Conservation (phyloP, 2,113 vertebrate genomes). For the Epinephelus moara region DNA sequence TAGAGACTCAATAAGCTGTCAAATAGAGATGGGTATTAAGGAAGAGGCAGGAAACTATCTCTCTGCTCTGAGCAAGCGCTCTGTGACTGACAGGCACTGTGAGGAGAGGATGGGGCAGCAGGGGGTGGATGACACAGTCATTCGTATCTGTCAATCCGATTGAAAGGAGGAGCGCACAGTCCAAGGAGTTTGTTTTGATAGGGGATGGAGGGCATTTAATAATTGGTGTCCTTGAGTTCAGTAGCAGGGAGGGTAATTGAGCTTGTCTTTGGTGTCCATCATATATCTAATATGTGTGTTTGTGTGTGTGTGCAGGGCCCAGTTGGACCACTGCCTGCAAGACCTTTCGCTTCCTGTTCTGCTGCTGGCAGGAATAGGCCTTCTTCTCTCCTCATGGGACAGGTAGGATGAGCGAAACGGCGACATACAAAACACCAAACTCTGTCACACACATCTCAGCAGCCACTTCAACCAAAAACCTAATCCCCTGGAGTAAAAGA, state of each 20-base stretch:
- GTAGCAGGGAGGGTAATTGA: constrained; percentile 61
- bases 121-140: constrained; percentile 80
- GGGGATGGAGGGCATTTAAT: constrained; percentile 70
- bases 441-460: constrained; percentile 66
- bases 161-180: constrained; percentile 74
- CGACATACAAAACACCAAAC: constrained; percentile 32
- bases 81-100: constrained; percentile 81
- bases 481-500: constrained; percentile 75
- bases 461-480: constrained; percentile 66
- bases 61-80: constrained; percentile 77
- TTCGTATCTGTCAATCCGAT: constrained; percentile 79
- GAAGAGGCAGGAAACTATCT: constrained; percentile 83
- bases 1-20: constrained; percentile 85
- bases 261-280: constrained; percentile 63
- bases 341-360: constrained; percentile 81
- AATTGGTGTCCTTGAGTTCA: constrained; percentile 77
- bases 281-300: constrained; percentile 23
- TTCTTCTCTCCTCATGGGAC: constrained; percentile 73
- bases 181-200: constrained; percentile 81
- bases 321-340: constrained; percentile 81
- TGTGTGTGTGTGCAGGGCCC: constrained; percentile 76
- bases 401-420: constrained; percentile 74
- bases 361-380: constrained; percentile 73
- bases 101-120: constrained; percentile 72
- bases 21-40: constrained; percentile 86